Evolutionary conservation across 2,113 vertebrate genomes (phyloP).

Genomic region (Pelecanoides urinatrix): DNA sequence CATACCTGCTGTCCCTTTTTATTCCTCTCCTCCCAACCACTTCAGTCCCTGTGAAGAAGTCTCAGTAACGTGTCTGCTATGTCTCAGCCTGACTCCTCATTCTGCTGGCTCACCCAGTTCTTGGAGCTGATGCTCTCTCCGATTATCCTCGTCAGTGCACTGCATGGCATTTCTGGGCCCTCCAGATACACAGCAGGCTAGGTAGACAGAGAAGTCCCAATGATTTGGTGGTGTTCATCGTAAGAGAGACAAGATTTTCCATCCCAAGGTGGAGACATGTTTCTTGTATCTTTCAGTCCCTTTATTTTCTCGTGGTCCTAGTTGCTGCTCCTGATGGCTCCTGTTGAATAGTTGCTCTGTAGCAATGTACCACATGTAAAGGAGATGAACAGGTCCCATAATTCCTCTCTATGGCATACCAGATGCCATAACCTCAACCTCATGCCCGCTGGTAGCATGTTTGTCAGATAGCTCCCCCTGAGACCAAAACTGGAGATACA

Average conservation of each 20-base stretch:
- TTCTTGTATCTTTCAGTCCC: neutral
- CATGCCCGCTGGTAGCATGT: neutral
- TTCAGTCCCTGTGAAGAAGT: conserved; percentile 55
- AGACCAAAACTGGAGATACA: neutral
- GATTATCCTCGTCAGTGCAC: conserved; percentile 52
- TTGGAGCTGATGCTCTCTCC: conserved; percentile 52
- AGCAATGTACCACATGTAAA: neutral
- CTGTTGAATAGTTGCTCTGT: neutral
- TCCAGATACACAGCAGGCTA: conserved; percentile 53
- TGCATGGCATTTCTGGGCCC: conserved; percentile 50
- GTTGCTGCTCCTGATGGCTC: neutral
- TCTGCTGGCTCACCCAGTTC: conserved; percentile 55
- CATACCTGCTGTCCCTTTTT: conserved; percentile 60
- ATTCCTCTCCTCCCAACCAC: conserved; percentile 59
- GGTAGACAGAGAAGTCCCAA: conserved; percentile 51
- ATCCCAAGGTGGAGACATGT: conserved; percentile 7
- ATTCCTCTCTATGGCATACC: neutral
- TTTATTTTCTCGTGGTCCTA: conserved; percentile 14
- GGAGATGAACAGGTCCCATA: conserved; percentile 17
- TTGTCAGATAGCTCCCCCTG: neutral
- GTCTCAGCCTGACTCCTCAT: conserved; percentile 57
- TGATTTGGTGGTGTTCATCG: conserved; percentile 9
- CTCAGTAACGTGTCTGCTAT: conserved; percentile 35
- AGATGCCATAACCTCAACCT: neutral
- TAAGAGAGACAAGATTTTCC: conserved; percentile 36